These are phyloP conservation scores for Pteria penguin DNA, from an alignment of 2,888 invertebrate species.

Conservation along the genomic window DNA sequence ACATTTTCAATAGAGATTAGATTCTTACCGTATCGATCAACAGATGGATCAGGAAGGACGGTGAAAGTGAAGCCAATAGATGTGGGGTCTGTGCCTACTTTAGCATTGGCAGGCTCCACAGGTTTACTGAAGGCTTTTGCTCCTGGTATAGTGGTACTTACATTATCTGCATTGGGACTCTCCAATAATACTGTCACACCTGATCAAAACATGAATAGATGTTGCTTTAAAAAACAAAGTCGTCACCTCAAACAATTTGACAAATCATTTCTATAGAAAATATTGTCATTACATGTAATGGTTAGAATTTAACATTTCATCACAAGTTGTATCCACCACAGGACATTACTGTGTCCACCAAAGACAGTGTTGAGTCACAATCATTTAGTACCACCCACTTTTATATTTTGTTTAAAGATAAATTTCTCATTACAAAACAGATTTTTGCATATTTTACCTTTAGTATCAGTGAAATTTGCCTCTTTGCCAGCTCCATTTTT, in stretches of 20 bases:
- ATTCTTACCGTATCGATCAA: constrained; percentile 51
- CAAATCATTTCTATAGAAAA: no score
- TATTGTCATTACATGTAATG: no score
- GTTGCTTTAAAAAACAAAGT: no score
- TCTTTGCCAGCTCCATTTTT: constrained; percentile 53
- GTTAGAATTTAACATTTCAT: no score
- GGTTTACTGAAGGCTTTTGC: constrained; percentile 46
- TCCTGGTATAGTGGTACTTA: constrained; percentile 47
- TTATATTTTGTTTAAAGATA: no score
- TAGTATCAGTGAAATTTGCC: constrained; percentile 43
- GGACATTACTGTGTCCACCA: no score
- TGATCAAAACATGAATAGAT: constrained; percentile 23
- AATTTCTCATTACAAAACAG: no score
- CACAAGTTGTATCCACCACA: no score
- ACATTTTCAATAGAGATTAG: no score
- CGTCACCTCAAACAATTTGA: no score
- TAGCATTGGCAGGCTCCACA: constrained; percentile 51
- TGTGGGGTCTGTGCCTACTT: constrained; percentile 44
- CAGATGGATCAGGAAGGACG: constrained; percentile 44
- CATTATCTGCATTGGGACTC: constrained; percentile 46
- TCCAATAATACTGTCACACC: constrained; percentile 57
- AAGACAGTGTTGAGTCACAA: no score
- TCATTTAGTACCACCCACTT: no score
- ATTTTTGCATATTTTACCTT: constrained; percentile 39
- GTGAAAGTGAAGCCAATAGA: constrained; percentile 49